Percentiles rank a stretch among this genome's conserved stretches.
Conservation (phyloP, 2,888 invertebrate genomes). For the Archips xylosteana region DNA sequence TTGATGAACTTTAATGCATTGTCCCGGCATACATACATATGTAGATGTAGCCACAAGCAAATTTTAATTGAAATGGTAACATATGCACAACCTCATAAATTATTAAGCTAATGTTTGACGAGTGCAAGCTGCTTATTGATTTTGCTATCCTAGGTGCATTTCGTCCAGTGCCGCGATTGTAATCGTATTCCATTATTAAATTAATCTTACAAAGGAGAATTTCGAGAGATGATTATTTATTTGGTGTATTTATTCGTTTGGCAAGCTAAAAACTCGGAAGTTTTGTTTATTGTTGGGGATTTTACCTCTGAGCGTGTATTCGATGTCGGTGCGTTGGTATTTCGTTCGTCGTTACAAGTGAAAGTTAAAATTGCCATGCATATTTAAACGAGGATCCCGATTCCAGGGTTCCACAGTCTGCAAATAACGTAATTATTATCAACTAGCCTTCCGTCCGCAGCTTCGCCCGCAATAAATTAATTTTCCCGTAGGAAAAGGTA, state of each 20-base stretch:
- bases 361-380: slow-evolving; percentile 18
- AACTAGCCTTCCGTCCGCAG: no score
- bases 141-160: slow-evolving; percentile 53
- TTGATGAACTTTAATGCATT: no score
- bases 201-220: slow-evolving; percentile 7
- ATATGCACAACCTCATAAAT: slow-evolving; percentile 53
- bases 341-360: slow-evolving; percentile 8
- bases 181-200: slow-evolving; percentile 9
- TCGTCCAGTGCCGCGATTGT: slow-evolving; percentile 50
- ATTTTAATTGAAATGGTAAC: slow-evolving; percentile 20
- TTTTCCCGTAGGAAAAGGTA: no score
- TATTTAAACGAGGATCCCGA: slow-evolving; percentile 22
- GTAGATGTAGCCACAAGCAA: neutral
- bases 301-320: slow-evolving; percentile 12
- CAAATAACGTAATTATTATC: neutral
- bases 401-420: neutral
- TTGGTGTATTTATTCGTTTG: slow-evolving; percentile 8
- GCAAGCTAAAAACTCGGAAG: slow-evolving; percentile 15
- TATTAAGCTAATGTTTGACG: slow-evolving; percentile 53
- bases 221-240: neutral
- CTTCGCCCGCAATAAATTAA: no score
- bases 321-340: slow-evolving; percentile 4
- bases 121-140: slow-evolving; percentile 66
- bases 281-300: slow-evolving; percentile 23
- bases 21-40: no score